These are phyloP conservation scores for Ciona savignyi DNA, from an alignment of 23 tunicate species.

Conservation along the genomic window DNA sequence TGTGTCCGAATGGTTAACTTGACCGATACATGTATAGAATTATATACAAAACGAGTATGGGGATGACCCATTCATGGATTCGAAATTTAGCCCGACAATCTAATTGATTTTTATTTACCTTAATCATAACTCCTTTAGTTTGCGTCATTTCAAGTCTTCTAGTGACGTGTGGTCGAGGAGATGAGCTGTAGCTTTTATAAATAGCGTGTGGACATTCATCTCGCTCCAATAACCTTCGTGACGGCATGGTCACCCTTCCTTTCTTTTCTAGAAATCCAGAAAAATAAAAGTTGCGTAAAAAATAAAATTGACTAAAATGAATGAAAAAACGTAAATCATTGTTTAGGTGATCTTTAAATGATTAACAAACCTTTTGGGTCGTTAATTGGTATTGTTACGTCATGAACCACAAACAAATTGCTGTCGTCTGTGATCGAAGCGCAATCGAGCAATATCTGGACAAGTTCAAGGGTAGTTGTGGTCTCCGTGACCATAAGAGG, in stretches of 20 bases:
- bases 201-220: conserved; percentile 36
- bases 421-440: conserved; percentile 34
- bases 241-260: background rate
- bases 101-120: no score
- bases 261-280: conserved; percentile 2
- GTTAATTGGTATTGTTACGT: conserved; percentile 3
- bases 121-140: conserved; percentile 37
- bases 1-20: no score
- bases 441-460: conserved; percentile 37
- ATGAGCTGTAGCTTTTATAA: conserved; percentile 6
- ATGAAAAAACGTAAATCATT: background rate
- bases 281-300: no score
- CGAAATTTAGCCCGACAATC: no score
- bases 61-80: no score
- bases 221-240: conserved; percentile 25
- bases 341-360: background rate
- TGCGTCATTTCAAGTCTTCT: conserved; percentile 39
- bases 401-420: conserved; percentile 36
- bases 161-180: conserved; percentile 7
- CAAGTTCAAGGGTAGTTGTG: conserved; percentile 37
- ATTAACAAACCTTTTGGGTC: conserved; percentile 24
- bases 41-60: no score
- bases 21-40: no score
- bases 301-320: no score
- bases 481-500: conserved; percentile 32